Evolutionary conservation across 64 coral and sea anemone genomes (phyloP), one percentile per base, ranked within the genome.

Genomic region (Anthopleura sola): DNA sequence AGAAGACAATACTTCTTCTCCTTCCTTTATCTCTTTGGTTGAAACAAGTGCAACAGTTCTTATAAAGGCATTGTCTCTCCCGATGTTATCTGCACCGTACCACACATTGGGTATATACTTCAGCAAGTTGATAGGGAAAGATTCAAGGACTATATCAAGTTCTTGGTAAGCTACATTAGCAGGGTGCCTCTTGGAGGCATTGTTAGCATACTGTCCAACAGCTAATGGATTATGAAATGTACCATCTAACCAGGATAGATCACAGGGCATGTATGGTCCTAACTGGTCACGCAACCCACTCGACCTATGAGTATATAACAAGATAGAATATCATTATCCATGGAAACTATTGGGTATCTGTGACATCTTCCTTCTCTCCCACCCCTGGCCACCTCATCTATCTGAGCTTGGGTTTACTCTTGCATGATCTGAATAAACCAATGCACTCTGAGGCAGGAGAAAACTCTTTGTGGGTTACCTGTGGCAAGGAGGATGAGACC

Each of bases 131-230:
- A 94, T 58, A 44, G 93, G 75, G 13, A 99, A 76, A 44, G 18
- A 44, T 21, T 28, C 13, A 3, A 97, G 23, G 2, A 90, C 87
- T 23, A 99, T 78, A 68, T 99, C 90, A 0, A 99, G 71, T 80
- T 99, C 97, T 36, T 99, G 97, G 57, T 99, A 99, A 1, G 90
- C 80, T 1, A 99, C 93, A 85, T 99, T 99, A 10, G 97, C 93
- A 54, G 89, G 84, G 0, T 75, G 38, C 18, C 36, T 87, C 49
- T 80, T 94, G 36, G 97, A 84, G 19, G 71, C 85, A 74, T 99
- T 99, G 57, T 99, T 99, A 16, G 93, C 87, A 55, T 95, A 99
- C 77, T 99, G 97, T 60, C 97, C 97, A 57, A 99, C 81, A 1
- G 97, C 97, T 28, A 99, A 49, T 19, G 90, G 89, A 44, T 99